These are phyloP conservation scores for Nebria ingens DNA, from an alignment of 1,140 invertebrate species.

Conservation along the genomic window DNA sequence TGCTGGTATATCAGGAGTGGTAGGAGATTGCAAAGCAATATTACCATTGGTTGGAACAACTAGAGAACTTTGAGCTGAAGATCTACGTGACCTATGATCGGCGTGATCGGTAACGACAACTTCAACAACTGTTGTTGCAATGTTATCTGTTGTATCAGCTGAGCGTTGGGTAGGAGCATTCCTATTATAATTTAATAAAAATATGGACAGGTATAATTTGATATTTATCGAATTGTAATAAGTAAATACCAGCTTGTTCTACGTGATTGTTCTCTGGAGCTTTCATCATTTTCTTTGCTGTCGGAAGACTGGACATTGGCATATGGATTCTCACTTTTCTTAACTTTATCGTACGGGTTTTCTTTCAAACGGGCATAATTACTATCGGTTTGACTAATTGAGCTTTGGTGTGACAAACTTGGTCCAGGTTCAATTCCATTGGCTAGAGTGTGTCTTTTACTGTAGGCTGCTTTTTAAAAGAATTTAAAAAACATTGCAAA, in stretches of 20 bases:
- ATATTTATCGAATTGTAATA: conserved; percentile 6
- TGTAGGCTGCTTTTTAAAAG: conserved; percentile 13
- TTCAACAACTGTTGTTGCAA: conserved; percentile 22
- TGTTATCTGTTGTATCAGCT: conserved; percentile 25
- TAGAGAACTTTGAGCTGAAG: conserved; percentile 38
- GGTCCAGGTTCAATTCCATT: conserved; percentile 32
- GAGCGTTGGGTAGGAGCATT: conserved; percentile 27
- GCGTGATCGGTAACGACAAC: conserved; percentile 28
- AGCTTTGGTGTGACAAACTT: conserved; percentile 46
- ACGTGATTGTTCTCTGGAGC: conserved; percentile 6
- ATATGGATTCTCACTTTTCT: conserved; percentile 52
- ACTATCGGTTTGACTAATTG: conserved; percentile 46
- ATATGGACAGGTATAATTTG: conserved; percentile 9
- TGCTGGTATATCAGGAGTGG: conserved; percentile 49
- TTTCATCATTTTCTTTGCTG: conserved; percentile 9
- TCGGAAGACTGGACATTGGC: conserved; percentile 44
- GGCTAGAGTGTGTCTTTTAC: conserved; percentile 27
- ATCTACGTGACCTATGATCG: conserved; percentile 38
- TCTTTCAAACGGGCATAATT: conserved; percentile 47
- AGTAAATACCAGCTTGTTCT: background rate
- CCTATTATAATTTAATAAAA: conserved; percentile 29
- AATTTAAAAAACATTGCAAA: no score
- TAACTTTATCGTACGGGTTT: conserved; percentile 44
- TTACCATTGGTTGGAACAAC: conserved; percentile 24
- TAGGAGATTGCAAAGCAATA: conserved; percentile 16